Evolutionary conservation across 1,140 invertebrate species (phyloP).

Genomic region (fruit fly (Drosophila melanogaster)): DNA sequence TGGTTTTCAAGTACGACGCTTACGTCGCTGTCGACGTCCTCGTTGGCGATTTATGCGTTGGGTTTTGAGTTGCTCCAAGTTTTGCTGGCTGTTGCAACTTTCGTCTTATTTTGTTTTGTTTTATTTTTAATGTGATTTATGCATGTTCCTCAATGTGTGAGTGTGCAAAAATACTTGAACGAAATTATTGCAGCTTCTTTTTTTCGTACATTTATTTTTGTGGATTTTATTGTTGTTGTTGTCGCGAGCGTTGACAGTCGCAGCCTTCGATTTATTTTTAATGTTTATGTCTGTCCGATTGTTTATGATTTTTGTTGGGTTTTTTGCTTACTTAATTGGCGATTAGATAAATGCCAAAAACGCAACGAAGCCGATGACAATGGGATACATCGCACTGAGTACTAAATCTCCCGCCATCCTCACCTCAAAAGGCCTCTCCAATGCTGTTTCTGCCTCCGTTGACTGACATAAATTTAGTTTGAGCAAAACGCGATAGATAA

Average conservation of each 20-base stretch:
- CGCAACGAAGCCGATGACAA: slow-evolving; percentile 38
- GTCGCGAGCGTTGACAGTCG: slow-evolving; percentile 56
- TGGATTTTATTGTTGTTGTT: slow-evolving; percentile 10
- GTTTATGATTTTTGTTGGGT: slow-evolving; percentile 72
- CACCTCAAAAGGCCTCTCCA: neutral
- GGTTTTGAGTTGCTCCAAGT: slow-evolving; percentile 42
- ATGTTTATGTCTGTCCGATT: slow-evolving; percentile 81
- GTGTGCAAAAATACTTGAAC: slow-evolving; percentile 68
- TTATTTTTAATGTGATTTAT: slow-evolving; percentile 82
- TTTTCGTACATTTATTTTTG: slow-evolving; percentile 39
- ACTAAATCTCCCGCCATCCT: neutral
- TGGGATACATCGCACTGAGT: slow-evolving; percentile 31
- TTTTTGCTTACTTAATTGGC: slow-evolving; percentile 73
- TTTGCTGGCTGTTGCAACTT: slow-evolving; percentile 74
- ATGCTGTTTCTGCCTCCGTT: neutral
- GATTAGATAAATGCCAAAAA: slow-evolving; percentile 71
- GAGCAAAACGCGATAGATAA: slow-evolving; percentile 72
- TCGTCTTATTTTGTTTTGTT: slow-evolving; percentile 75
- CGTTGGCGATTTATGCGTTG: slow-evolving; percentile 74
- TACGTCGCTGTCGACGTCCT: slow-evolving; percentile 16
- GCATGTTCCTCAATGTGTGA: slow-evolving; percentile 62
- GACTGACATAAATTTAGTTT: slow-evolving; percentile 76
- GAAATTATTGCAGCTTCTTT: slow-evolving; percentile 81
- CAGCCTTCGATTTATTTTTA: slow-evolving; percentile 83
- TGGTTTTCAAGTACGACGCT: slow-evolving; percentile 79